Evolutionary conservation across 2,797 vertebrate species (phyloP).

Genomic region (Meda fulgida): DNA sequence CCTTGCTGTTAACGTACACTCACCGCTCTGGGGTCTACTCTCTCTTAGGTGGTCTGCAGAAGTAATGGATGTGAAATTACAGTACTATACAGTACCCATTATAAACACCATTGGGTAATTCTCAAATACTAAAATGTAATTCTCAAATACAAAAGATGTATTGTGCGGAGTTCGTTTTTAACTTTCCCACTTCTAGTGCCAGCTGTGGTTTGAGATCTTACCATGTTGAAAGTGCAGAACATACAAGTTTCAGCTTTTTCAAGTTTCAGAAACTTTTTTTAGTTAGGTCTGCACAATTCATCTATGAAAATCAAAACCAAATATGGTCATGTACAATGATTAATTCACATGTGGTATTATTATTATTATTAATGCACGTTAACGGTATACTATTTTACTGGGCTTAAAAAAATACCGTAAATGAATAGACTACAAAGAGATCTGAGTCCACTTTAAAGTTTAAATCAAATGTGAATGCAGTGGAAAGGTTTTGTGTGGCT

Average conservation of each 20-base stretch:
- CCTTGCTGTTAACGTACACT: slow-evolving; percentile 41
- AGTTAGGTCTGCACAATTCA: background rate
- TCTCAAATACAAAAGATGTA: slow-evolving; percentile 10
- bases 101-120: slow-evolving; percentile 9
- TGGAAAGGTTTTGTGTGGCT: background rate
- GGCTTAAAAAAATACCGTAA: background rate
- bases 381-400: background rate
- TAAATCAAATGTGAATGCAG: background rate
- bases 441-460: background rate
- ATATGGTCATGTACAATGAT: background rate
- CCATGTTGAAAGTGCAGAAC: background rate
- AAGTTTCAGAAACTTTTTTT: background rate
- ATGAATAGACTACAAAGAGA: background rate
- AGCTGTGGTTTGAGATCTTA: slow-evolving; percentile 14
- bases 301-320: background rate
- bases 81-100: slow-evolving; percentile 1
- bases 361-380: background rate
- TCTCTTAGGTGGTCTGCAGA: slow-evolving; percentile 52
- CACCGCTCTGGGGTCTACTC: slow-evolving; percentile 26
- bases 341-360: background rate
- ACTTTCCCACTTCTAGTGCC: background rate
- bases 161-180: background rate
- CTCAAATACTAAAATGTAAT: slow-evolving; percentile 19
- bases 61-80: slow-evolving; percentile 54
- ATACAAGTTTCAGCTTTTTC: background rate